Evolutionary conservation across 2,113 vertebrate species (phyloP).

Genomic region (Thamnaconus septentrionalis): DNA sequence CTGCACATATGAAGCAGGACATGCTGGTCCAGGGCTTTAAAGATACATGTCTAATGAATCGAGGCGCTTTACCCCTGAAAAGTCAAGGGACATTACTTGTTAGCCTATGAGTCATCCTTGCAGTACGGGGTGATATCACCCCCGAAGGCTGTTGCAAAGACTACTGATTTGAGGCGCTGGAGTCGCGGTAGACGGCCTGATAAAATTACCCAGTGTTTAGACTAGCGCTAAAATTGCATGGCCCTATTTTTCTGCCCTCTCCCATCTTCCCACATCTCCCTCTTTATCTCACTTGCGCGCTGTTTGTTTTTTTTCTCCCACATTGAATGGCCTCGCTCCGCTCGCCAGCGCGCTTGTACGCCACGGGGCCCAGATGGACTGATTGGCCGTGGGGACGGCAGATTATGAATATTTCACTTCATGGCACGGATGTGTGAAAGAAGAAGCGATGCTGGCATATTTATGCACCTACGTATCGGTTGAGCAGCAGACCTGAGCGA

Average conservation of each 20-base stretch:
- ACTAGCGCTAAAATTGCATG: constrained; percentile 57
- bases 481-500: constrained; percentile 28
- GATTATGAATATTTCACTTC: constrained; percentile 67
- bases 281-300: not conserved
- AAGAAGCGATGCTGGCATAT: constrained; percentile 10
- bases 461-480: constrained; percentile 16
- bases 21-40: too few relatives aligned
- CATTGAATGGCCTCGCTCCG: constrained; percentile 49
- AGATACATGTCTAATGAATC: too few relatives aligned
- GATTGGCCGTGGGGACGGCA: constrained; percentile 49
- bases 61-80: too few relatives aligned
- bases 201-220: constrained; percentile 18
- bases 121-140: constrained; percentile 57
- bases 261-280: constrained; percentile 21
- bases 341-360: constrained; percentile 36
- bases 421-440: constrained; percentile 18
- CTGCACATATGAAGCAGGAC: too few relatives aligned
- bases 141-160: constrained; percentile 31
- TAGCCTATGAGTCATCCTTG: constrained; percentile 29
- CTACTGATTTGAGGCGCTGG: constrained; percentile 45
- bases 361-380: constrained; percentile 59
- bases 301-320: not conserved
- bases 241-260: constrained; percentile 25
- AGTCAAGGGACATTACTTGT: too few relatives aligned
- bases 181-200: constrained; percentile 22